phyloP scores from a whole-genome alignment of 1,140 invertebrate species.

The Odontomachus brunneus region DNA sequence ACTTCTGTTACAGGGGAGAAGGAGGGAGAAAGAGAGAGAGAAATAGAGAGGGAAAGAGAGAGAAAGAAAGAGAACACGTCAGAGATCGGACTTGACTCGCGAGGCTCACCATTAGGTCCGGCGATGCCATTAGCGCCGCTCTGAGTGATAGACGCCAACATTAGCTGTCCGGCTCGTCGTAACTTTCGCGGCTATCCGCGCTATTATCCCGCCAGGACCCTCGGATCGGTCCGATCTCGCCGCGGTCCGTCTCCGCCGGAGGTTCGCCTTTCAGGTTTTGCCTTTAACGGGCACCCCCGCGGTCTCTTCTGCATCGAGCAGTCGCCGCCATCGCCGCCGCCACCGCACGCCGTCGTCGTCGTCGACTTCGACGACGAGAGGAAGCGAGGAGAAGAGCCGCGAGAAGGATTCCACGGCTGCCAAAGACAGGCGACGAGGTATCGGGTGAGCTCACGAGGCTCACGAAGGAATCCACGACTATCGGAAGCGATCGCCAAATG shows the following conservation, averaged over 20 bases:
- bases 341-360: background rate
- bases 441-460: slow-evolving; percentile 49
- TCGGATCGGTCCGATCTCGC: slow-evolving; percentile 73
- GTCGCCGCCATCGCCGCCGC: background rate
- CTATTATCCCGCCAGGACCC: slow-evolving; percentile 52
- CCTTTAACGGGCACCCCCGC: slow-evolving; percentile 77
- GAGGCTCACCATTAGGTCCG: slow-evolving; percentile 20
- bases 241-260: slow-evolving; percentile 65
- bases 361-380: background rate
- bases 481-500: slow-evolving; percentile 82
- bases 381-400: slow-evolving; percentile 35
- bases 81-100: slow-evolving; percentile 21
- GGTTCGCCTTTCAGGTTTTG: slow-evolving; percentile 51
- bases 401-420: slow-evolving; percentile 74
- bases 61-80: slow-evolving; percentile 13
- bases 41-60: too few species aligned
- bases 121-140: slow-evolving; percentile 57
- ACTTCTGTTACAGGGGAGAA: too few species aligned
- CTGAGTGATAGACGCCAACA: slow-evolving; percentile 60
- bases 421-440: slow-evolving; percentile 66
- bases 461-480: slow-evolving; percentile 79
- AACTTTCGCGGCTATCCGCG: slow-evolving; percentile 59
- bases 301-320: slow-evolving; percentile 42
- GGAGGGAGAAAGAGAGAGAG: too few species aligned
- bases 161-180: slow-evolving; percentile 49